Evolutionary conservation across 2,797 vertebrate species (phyloP).

Genomic region (Eptatretus atami): DNA sequence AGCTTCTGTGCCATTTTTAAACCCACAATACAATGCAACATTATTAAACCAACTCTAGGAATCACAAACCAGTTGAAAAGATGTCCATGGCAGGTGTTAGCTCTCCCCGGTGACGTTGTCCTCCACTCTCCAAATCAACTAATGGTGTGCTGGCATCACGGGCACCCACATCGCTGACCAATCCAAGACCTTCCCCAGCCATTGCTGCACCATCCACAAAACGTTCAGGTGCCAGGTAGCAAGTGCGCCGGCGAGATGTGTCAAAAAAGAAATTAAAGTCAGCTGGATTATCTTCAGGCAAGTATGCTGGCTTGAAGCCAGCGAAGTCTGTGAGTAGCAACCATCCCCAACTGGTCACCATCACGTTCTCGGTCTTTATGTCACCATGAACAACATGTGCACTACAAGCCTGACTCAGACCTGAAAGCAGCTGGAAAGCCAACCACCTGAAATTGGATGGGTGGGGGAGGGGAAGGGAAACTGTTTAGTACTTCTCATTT

Average conservation of each 20-base stretch:
- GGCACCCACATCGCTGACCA: constrained; percentile 22
- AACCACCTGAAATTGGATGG: constrained; percentile 25
- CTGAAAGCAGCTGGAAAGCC: constrained; percentile 70
- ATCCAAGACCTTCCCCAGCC: constrained; percentile 36
- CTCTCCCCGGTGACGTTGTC: constrained; percentile 57
- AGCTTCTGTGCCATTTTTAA: too few relatives aligned
- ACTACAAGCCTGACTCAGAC: constrained; percentile 66
- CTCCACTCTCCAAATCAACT: constrained; percentile 58
- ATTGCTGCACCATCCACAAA: constrained; percentile 48
- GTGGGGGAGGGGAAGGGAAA: background rate
- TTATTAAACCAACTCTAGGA: background rate
- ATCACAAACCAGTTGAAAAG: constrained; percentile 58
- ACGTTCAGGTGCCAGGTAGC: constrained; percentile 71
- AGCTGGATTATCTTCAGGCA: constrained; percentile 85
- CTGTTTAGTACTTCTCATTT: too few relatives aligned
- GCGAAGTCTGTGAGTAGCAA: constrained; percentile 80
- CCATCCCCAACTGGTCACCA: constrained; percentile 99
- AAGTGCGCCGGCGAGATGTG: constrained; percentile 58
- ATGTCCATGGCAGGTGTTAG: constrained; percentile 78
- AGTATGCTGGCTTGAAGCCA: constrained; percentile 79
- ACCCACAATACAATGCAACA: too few relatives aligned
- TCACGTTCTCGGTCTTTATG: constrained; percentile 89
- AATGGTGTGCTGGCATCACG: constrained; percentile 63
- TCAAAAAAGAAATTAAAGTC: constrained; percentile 99
- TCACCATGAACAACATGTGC: constrained; percentile 76